Base-by-base conservation (phyloP, 2,797 vertebrate genomes). In the Sebastes glaucus region DNA sequence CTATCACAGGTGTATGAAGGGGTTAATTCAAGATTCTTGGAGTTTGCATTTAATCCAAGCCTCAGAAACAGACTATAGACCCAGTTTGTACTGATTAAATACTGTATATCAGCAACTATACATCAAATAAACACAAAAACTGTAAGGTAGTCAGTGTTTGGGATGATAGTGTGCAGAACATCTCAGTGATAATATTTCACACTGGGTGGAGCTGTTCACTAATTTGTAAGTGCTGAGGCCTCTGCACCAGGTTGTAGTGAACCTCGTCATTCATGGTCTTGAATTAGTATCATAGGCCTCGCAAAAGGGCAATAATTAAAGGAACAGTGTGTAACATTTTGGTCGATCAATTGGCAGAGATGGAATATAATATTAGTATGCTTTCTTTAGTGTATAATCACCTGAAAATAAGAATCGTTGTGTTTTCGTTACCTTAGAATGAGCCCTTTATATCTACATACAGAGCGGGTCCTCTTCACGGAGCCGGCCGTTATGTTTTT, bases 181-280 rank as follows among this genome's bases (percentile, higher is more conserved):
- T 20, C 0, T 20, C 32, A 57, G 22, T 20, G 14, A 56, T 56
- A 16, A 20, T 20, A 11, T 10, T 33, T 33, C n/a, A 55, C 80
- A 82, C 61, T 79, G 22, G 75, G 42, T 80, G 73, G 73, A 28
- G 80, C 56, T 76, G 42, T 81, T 84, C 75, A 28, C 55, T 63
- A 3, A 77, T 61, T 30, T 63, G 4, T 2, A 25, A 16, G 56
- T 11, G 8, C 10, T 13, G n/a, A 71, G 46, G 53, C 8, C 25
- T 30, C 28, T 27, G 28, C 23, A 56, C 2, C 23, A 71, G n/a
- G 11, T 22, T 27, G 5, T 23, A 25, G 13, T 23, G 2, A 33
- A 27, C 6, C 2, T 25, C 35, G 5, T 28, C 7, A n/a, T 22
- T 46, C 8, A 35, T 60, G 20, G 14, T 0, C 27, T 65, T 11